These are phyloP conservation scores for Polyergus mexicanus DNA, from an alignment of 1,140 invertebrate species.

Conservation along the genomic window DNA sequence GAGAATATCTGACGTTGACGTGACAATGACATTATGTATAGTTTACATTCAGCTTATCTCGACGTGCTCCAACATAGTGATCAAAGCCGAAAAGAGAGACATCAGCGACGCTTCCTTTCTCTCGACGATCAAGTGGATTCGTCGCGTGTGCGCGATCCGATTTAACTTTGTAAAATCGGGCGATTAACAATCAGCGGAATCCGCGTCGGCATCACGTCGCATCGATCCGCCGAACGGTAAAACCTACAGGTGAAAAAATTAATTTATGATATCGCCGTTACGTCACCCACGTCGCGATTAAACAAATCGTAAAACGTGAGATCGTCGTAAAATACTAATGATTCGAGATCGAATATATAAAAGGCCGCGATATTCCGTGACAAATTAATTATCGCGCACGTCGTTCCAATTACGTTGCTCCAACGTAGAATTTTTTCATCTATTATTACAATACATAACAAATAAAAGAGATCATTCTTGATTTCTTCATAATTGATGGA, in stretches of 20 bases:
- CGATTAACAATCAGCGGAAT: constrained; percentile 29
- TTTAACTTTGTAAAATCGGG: not conserved
- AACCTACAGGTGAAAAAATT: not conserved
- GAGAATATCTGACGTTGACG: not conserved
- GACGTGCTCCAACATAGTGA: not conserved
- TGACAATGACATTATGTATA: not conserved
- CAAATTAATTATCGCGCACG: not conserved
- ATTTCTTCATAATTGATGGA: too few relatives aligned
- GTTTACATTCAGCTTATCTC: not conserved
- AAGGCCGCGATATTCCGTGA: not conserved
- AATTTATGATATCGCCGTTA: not conserved
- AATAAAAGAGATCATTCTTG: too few relatives aligned
- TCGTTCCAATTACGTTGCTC: constrained; percentile 16
- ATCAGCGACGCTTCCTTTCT: constrained; percentile 1
- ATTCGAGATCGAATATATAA: not conserved
- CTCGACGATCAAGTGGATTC: not conserved
- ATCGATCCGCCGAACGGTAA: not conserved
- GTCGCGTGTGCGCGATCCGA: not conserved
- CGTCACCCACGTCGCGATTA: not conserved
- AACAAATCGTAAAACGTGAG: constrained; percentile 27
- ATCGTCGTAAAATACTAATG: not conserved
- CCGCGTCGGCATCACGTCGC: not conserved
- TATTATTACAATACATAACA: too few relatives aligned
- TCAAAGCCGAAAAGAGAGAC: constrained; percentile 13
- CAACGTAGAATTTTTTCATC: not conserved